Evolutionary conservation across 2,113 vertebrate genomes (phyloP).

Genomic region (Pteruthius melanotis): DNA sequence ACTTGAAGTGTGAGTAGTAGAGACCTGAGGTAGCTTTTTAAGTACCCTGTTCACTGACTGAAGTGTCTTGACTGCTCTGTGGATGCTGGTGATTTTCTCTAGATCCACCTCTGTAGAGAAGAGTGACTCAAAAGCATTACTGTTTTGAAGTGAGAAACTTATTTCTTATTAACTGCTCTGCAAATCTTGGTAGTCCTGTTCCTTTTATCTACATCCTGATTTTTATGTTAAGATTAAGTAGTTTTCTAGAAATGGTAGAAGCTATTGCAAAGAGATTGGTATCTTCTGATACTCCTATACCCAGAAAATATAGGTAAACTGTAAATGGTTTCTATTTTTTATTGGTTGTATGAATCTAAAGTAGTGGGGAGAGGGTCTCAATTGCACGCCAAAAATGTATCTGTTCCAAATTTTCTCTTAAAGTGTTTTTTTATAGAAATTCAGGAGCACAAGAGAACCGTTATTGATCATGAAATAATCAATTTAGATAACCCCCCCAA

Average conservation of each 20-base stretch:
- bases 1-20: neutral
- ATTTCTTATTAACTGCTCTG: neutral
- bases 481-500: neutral
- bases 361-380: neutral
- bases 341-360: neutral
- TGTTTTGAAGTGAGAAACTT: neutral
- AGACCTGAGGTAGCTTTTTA: neutral
- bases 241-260: neutral
- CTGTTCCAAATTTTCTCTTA: neutral
- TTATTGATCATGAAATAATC: neutral
- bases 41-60: neutral
- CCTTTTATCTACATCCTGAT: neutral
- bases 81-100: neutral
- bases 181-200: neutral
- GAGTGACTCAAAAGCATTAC: neutral
- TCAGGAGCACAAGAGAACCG: neutral
- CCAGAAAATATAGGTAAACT: neutral
- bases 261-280: neutral
- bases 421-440: neutral
- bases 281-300: neutral
- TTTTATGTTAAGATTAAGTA: neutral
- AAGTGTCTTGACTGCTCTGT: neutral
- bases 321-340: neutral
- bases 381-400: neutral
- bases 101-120: neutral